Base-by-base conservation (phyloP, 2,888 invertebrate species). In the Melieria crassipennis region DNA sequence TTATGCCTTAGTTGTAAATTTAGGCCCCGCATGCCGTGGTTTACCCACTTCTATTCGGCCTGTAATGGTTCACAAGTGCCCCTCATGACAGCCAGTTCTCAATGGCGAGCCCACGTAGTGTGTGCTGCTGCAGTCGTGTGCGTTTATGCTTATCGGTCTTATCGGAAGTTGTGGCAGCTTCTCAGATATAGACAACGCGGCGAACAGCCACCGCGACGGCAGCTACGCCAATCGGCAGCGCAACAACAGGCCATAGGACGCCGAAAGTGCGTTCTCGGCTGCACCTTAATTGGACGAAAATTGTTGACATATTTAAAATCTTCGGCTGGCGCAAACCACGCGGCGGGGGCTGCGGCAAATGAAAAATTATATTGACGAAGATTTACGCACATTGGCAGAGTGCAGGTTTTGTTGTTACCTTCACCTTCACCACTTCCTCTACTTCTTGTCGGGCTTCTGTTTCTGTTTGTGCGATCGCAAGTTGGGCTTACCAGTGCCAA, bases 261-360 rank as follows among this genome's bases (percentile, higher is more conserved):
- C 50, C 55, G 43, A 11, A 58, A 70, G 56, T 58, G 60, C 66
- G 62, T 62, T 47, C 45, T 10, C 52, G 11, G n/a, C 43, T 75
- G 75, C 79, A 78, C 83, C 85, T 85, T 86, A 86, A 86, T 86
- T 86, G 86, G 86, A 85, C 83, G 82, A 84, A 86, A 85, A 86
- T 86, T 84, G 83, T 83, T 86, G 82, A 82, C 84, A 86, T 86
- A 82, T 83, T 83, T 82, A 79, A 83, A 78, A 77, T 76, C 72
- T 70, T 74, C 73, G 75, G 65, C 77, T 78, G 73, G 79, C 80
- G 80, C 76, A 64, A 65, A 65, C 65, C 60, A 58, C 16, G 61
- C 55, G 5, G 4, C 13, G 43, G 30, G 42, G 13, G 42, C 52
- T 60, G 60, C 45, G 42, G 58, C 58, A 67, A 67, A 67, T 48